These are phyloP conservation scores for Corydoras sp. DNA, from an alignment of 2,113 vertebrate species.

Conservation along the genomic window DNA sequence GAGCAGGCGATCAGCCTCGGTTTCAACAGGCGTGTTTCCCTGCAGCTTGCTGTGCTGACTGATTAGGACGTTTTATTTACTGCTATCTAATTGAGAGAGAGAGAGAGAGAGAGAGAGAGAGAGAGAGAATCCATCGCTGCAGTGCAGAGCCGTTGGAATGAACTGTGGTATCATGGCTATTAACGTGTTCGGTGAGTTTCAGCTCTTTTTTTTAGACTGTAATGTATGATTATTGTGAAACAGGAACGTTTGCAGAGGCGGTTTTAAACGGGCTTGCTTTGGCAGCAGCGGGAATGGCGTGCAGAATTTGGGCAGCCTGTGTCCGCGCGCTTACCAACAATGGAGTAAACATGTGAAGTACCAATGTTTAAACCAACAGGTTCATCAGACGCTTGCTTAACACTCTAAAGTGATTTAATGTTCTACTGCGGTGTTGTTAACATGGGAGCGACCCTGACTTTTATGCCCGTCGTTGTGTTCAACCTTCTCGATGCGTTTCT, in stretches of 20 bases:
- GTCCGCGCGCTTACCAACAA: constrained; percentile 21
- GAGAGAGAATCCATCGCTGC: constrained; percentile 13
- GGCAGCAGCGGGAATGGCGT: constrained; percentile 13
- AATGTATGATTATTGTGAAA: neutral
- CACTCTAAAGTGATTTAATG: too few relatives aligned
- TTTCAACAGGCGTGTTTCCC: too few relatives aligned
- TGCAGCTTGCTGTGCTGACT: too few relatives aligned
- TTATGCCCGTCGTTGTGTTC: too few relatives aligned
- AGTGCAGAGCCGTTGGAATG: constrained; percentile 33
- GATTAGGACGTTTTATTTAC: neutral
- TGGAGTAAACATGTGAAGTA: constrained; percentile 12
- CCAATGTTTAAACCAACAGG: constrained; percentile 19
- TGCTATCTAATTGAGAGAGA: neutral
- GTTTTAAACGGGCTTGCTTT: neutral
- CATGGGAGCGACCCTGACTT: too few relatives aligned
- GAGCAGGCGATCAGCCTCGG: too few relatives aligned
- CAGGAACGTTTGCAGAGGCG: neutral
- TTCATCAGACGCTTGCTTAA: neutral
- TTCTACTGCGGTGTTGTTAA: too few relatives aligned
- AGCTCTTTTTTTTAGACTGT: neutral
- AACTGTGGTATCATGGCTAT: constrained; percentile 63
- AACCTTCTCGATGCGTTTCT: too few relatives aligned
- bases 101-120: neutral
- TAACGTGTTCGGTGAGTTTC: constrained; percentile 73
- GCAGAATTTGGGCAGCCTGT: constrained; percentile 9